These are phyloP conservation scores for Goniozus legneri DNA, from an alignment of 1,140 invertebrate species.

Conservation along the genomic window DNA sequence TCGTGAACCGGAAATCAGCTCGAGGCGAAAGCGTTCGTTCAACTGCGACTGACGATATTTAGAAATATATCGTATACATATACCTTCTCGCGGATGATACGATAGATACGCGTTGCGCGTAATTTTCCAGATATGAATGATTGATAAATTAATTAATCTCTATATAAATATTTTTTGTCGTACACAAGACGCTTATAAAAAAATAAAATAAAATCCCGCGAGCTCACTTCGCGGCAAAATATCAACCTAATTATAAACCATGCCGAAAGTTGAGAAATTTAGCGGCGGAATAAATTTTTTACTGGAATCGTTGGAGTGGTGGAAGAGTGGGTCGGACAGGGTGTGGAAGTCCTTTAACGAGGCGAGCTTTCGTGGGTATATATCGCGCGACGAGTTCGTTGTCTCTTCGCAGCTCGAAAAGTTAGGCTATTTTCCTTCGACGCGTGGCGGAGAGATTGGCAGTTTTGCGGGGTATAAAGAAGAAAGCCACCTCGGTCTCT, in stretches of 20 bases:
- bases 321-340: background rate
- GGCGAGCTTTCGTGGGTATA: slow-evolving; percentile 8
- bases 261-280: background rate
- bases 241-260: too few species aligned
- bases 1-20: slow-evolving; percentile 31
- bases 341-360: slow-evolving; percentile 14
- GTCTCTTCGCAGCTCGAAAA: slow-evolving; percentile 18
- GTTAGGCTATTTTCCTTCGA: slow-evolving; percentile 31
- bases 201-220: too few species aligned
- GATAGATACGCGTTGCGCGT: too few species aligned
- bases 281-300: slow-evolving; percentile 6
- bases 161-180: too few species aligned
- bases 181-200: too few species aligned
- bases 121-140: too few species aligned
- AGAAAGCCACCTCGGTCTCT: slow-evolving; percentile 21
- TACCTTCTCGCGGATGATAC: too few species aligned
- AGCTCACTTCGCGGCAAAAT: too few species aligned
- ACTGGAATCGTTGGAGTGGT: too few species aligned
- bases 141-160: too few species aligned
- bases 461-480: slow-evolving; percentile 24
- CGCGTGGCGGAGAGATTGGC: slow-evolving; percentile 28
- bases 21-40: background rate
- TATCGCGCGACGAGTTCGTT: slow-evolving; percentile 18
- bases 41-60: too few species aligned
- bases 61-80: too few species aligned